phyloP scores from a whole-genome alignment of 2,888 invertebrate genomes.

The Acanthacorydalis orientalis region DNA sequence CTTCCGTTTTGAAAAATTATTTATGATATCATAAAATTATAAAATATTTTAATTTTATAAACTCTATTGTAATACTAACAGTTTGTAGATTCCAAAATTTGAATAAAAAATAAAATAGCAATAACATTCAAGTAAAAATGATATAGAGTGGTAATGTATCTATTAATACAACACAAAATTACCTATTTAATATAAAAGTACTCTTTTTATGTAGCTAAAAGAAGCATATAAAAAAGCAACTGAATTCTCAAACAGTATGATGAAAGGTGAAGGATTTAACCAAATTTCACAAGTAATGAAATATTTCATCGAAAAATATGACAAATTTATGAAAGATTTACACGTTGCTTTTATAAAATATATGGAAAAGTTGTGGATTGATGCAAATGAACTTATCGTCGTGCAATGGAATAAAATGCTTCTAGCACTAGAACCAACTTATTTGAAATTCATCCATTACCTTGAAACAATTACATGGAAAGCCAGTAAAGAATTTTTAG shows the following conservation, averaged over 20 bases:
- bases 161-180: not conserved
- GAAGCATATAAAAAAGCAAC: slow-evolving; percentile 51
- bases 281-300: slow-evolving; percentile 51
- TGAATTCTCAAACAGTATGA: slow-evolving; percentile 46
- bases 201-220: slow-evolving; percentile 32
- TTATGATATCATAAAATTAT: too few relatives aligned
- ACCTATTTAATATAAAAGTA: not conserved
- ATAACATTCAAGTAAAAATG: too few relatives aligned
- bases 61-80: too few relatives aligned
- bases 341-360: slow-evolving; percentile 53
- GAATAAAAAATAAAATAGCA: too few relatives aligned
- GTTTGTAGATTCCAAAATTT: too few relatives aligned
- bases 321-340: slow-evolving; percentile 58
- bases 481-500: slow-evolving; percentile 52
- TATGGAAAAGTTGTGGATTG: slow-evolving; percentile 58
- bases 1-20: too few relatives aligned
- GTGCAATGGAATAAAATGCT: slow-evolving; percentile 59
- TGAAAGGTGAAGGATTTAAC: slow-evolving; percentile 61
- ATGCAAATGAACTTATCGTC: slow-evolving; percentile 41
- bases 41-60: too few relatives aligned
- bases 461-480: slow-evolving; percentile 57
- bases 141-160: too few relatives aligned
- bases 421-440: slow-evolving; percentile 58
- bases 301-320: slow-evolving; percentile 55
- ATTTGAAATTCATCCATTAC: slow-evolving; percentile 60